Evolutionary conservation across 1,140 invertebrate genomes (phyloP), one percentile per base, ranked within the genome.

Genomic region (Archivesica marissinica): DNA sequence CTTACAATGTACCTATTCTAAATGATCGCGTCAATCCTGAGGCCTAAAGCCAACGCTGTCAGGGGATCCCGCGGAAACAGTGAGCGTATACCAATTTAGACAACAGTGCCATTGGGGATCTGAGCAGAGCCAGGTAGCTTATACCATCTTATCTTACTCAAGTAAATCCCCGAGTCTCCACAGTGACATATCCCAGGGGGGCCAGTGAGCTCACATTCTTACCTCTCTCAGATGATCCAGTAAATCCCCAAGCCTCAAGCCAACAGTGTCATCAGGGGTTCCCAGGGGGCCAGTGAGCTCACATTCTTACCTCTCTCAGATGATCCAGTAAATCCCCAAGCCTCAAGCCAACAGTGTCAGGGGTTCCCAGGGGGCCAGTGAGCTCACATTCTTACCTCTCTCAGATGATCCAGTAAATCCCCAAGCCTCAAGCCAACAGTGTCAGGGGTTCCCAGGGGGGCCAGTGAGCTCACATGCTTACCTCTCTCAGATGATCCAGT

Each of bases 271-370:
- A 38, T 90, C 89, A 38, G 91, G 76, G 9, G 86, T 64, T 13
- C 90, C 91, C 13, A 91, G 56, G 4, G 89, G 90, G 74, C n/a
- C n/a, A n/a, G n/a, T n/a, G n/a, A n/a, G n/a, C n/a, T n/a, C n/a
- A n/a, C n/a, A n/a, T n/a, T n/a, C 50, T 54, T 80, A 89, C 91
- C 86, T 88, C 77, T 75, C 88, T 84, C 13, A 92, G 41, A 64
- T 89, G 85, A 59, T 92, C 89, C 1, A 91, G 83, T 28, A 92
- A 78, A 56, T 92, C 89, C 7, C 90, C 90, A n/a, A 89, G 90
- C 17, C 90, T 81, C 0, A 92, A 79, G 0, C 90, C 91, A 1
- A 85, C 44, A 25, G 78, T 89, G 23, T 68, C 75, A 38, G 91
- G 76, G 9, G 86, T 64, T 13, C 90, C 91, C 13, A 91, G 4